Evolutionary conservation across 2,113 vertebrate genomes (phyloP), one percentile per base, ranked within the genome.

Genomic region (Chelonoidis abingdonii): DNA sequence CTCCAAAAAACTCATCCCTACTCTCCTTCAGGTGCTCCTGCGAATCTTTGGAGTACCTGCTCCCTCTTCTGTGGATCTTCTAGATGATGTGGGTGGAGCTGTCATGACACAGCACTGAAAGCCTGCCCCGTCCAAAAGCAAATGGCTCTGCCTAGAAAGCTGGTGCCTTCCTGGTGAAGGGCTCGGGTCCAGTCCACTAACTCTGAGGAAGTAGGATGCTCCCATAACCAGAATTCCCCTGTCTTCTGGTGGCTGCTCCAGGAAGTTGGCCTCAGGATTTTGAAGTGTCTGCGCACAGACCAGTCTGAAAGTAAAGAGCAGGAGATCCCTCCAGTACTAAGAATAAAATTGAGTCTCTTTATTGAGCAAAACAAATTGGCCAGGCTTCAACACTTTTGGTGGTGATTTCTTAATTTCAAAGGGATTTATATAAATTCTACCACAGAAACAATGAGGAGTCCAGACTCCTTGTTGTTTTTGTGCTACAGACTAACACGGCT

Each of bases 11-110:
- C 17, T n/a, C 17, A 8, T 16, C 35, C 35, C 35, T 69, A n/a
- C 35, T 21, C 16, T 38, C n/a, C 65, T n/a, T 72, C 38, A 41
- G 1, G 35, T 53, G 19, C 49, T 13, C n/a, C 52, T 38, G 29
- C 0, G n/a, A 21, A 13, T 54, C 0, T 0, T 35, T 19, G 83
- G 35, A 25, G 50, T 50, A 35, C 14, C 31, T 59, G 79, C 13
- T 4, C 3, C 24, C 72, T 50, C 49, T 88, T 54, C 50, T 1
- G 57, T 12, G 76, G 35, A 14, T 47, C 53, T 2, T 0, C 25
- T 3, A 57, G 83, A 54, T 88, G 53, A 44, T 31, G n/a, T 12
- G 29, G 65, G 49, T 25, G 65, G 13, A 69, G 47, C 41, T 22
- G 41, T 69, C 27, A 2, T 49, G n/a, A 10, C 72, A 6, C 6